Percentiles rank a stretch among this genome's conserved stretches.
These are phyloP conservation scores for Himalopsyche kuldschensis DNA, from an alignment of 2,888 invertebrate species.

Conservation along the genomic window DNA sequence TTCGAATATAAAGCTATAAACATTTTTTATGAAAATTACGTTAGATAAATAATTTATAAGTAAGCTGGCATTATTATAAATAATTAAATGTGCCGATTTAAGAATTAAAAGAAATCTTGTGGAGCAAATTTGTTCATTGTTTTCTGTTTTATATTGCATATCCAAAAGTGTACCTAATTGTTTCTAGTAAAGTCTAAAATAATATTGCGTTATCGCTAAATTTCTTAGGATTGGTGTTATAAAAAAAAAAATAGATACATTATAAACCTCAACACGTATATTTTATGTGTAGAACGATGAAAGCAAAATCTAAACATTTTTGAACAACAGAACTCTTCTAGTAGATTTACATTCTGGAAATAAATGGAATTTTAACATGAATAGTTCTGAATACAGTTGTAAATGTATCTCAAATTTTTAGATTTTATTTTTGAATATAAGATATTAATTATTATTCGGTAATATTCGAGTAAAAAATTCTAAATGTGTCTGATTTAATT, in stretches of 20 bases:
- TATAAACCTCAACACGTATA: not conserved
- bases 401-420: too few relatives aligned
- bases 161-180: slow-evolving; percentile 10
- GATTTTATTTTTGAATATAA: too few relatives aligned
- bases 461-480: not conserved
- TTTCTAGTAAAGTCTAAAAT: not conserved
- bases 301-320: too few relatives aligned
- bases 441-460: not conserved
- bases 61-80: not conserved
- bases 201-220: not conserved
- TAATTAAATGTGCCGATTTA: not conserved
- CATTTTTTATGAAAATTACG: not conserved
- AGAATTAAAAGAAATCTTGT: not conserved
- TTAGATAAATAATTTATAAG: not conserved
- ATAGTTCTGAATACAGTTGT: too few relatives aligned
- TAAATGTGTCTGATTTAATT: not conserved
- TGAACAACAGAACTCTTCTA: too few relatives aligned
- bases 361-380: too few relatives aligned
- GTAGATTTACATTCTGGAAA: too few relatives aligned
- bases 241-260: not conserved
- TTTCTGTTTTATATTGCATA: slow-evolving; percentile 1
- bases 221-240: not conserved
- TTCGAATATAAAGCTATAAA: not conserved
- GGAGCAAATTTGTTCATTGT: not conserved
- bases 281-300: too few relatives aligned